These are phyloP conservation scores for Hyperoplus immaculatus DNA, from an alignment of 2,797 vertebrate genomes.

Conservation along the genomic window DNA sequence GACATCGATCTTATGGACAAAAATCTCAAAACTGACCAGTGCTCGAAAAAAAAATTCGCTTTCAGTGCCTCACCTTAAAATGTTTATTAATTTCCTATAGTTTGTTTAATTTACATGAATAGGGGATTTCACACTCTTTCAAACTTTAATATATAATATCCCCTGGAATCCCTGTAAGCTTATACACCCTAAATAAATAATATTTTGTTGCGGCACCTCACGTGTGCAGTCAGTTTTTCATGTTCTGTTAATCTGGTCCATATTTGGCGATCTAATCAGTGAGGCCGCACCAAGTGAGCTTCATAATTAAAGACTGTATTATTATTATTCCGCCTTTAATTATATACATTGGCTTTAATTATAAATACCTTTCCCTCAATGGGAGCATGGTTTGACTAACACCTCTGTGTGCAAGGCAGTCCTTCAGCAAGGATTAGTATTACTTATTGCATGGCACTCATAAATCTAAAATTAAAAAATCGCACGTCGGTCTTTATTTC, in stretches of 20 bases:
- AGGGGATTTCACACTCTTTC: conserved; percentile 69
- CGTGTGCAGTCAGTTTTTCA: conserved; percentile 45
- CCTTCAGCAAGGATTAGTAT: conserved; percentile 39
- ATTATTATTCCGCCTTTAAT: conserved; percentile 78
- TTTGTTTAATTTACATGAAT: conserved; percentile 75
- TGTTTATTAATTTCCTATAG: conserved; percentile 74
- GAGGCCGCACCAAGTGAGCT: conserved; percentile 67
- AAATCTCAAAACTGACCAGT: too few relatives aligned
- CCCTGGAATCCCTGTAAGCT: conserved; percentile 72
- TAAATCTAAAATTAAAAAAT: too few relatives aligned
- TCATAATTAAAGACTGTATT: conserved; percentile 77
- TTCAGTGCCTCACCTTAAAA: conserved; percentile 28
- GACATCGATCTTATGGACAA: too few relatives aligned
- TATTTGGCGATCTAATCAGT: conserved; percentile 76
- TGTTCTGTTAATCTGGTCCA: conserved; percentile 70
- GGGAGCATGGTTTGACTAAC: conserved; percentile 61
- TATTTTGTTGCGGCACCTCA: conserved; percentile 52
- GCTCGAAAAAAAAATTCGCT: conserved; percentile 31
- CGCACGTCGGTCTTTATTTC: too few relatives aligned
- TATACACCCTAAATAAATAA: conserved; percentile 66
- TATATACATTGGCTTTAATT: conserved; percentile 79
- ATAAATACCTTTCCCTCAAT: conserved; percentile 59
- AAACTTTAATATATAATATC: conserved; percentile 71
- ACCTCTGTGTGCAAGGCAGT: conserved; percentile 46
- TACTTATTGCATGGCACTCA: neutral